Base-by-base conservation (phyloP, 2,113 vertebrate genomes). In the Naja naja region DNA sequence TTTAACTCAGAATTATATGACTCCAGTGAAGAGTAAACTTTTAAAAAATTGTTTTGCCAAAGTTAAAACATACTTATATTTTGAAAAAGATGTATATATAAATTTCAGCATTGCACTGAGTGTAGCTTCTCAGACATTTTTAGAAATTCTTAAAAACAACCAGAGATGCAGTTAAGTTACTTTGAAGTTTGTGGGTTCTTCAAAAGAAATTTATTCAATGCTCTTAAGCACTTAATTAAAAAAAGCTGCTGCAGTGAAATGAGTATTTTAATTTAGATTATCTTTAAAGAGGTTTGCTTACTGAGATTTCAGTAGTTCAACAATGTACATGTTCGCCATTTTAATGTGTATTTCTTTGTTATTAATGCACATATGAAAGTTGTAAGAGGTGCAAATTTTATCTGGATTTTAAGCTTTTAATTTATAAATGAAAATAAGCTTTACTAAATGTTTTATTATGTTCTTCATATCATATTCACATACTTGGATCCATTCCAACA, bases 1-100 rank as follows among this genome's bases (percentile, higher is more conserved):
- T 92, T 95, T 64, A 23, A 81, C 18, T 8, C 94, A 85, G 91
- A 94, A 93, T 89, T 93, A 93, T 93, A 94, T 95, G 91, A 81
- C 90, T 64, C 54, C 0, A 5, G 12, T 91, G n/a, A 95, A 86
- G 94, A 93, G 93, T 12, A n/a, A 60, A 91, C 92, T 60, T 86
- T n/a, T 23, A 85, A 89, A 64, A 45, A 60, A 69, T 92, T 95
- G 92, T 88, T 95, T 88, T 94, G 3, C 87, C 90, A 16, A 5
- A 93, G 34, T 34, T 96, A 93, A 85, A 91, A 93, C 96, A 25
- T 45, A n/a, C 81, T 1, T 47, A 0, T 30, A 85, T 9, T 91
- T 34, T 91, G 86, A 88, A 0, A 89, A 56, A 16, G 90, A 64
- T 30, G 43, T 92, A 88, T 3, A 34, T 56, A 85, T 86, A 86